Evolutionary conservation across 2,797 vertebrate genomes (phyloP), one percentile per base, ranked within the genome.

Genomic region (Trachurus trachurus): DNA sequence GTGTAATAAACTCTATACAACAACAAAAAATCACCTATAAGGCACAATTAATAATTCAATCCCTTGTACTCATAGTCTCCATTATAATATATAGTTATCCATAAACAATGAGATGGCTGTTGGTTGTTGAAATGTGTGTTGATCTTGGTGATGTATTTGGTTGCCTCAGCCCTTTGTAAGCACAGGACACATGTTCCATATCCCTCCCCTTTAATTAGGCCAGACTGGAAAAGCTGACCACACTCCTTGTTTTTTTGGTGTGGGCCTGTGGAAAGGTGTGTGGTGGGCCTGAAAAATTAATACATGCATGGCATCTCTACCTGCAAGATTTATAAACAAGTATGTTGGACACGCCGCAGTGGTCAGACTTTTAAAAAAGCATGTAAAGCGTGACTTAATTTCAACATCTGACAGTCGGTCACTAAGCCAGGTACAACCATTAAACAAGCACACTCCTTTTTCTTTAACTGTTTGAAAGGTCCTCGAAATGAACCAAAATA

Each of bases 191-290:
- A 81, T 80, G 88, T 90, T 91, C 93, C 88, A 91, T 90, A 87
- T 91, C 70, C 82, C 87, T 88, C 64, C 81, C 80, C 66, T 85
- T 90, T 92, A 93, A 94, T 94, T 94, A 86, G 83, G 81, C 74
- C 21, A 72, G 90, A 90, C 87, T 95, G 92, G 94, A 94, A 94
- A 94, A 92, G 83, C 82, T 92, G 89, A 93, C 89, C 87, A 83
- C 80, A 76, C 60, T 89, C 70, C 88, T 85, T 85, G 81, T 83
- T 85, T 90, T 90, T 76, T 89, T 66, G 77, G 66, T 86, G 87
- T 40, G 56, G 53, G 76, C 80, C 69, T 84, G 81, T 88, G 85
- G 85, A 92, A 91, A 90, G 91, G 91, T 92, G 91, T 92, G 89
- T 77, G 92, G 88, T 82, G 77, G 80, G 82, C 74, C 71, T 83